Conservation (phyloP, 2,888 invertebrate genomes). For the Eristalis tenax region DNA sequence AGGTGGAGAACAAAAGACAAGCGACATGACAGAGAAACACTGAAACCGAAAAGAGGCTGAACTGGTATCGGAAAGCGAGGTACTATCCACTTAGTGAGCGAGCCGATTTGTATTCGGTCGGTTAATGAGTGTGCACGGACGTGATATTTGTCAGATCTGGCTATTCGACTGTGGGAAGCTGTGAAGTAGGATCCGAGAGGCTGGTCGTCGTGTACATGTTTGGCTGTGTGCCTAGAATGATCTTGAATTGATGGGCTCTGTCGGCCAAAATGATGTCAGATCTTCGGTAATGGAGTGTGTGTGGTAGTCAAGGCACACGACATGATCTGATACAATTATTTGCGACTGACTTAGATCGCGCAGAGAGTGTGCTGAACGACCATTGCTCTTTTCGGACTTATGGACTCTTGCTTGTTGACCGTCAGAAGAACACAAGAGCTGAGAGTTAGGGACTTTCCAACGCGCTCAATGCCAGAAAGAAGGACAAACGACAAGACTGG, state of each 20-base stretch:
- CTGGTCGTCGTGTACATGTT: neutral
- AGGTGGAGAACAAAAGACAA: slow-evolving; percentile 5
- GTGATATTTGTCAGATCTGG: slow-evolving; percentile 18
- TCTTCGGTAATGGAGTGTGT: neutral
- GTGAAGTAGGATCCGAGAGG: neutral
- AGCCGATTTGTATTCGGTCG: slow-evolving; percentile 14
- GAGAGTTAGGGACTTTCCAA: no score
- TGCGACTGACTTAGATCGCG: neutral
- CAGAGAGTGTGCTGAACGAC: neutral
- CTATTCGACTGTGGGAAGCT: slow-evolving; percentile 31
- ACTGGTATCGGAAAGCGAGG: neutral
- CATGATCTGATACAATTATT: neutral
- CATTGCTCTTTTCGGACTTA: neutral
- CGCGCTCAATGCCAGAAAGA: no score
- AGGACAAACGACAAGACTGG: no score
- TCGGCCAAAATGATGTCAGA: neutral
- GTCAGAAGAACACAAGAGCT: no score
- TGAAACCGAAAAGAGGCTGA: neutral
- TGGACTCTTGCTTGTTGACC: no score
- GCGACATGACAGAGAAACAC: neutral
- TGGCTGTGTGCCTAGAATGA: neutral
- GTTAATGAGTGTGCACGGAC: slow-evolving; percentile 7
- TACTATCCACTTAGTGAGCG: neutral
- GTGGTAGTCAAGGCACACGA: neutral
- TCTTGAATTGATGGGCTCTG: neutral